Conservation (phyloP, 2,113 vertebrate genomes). For the Thunnus thynnus region DNA sequence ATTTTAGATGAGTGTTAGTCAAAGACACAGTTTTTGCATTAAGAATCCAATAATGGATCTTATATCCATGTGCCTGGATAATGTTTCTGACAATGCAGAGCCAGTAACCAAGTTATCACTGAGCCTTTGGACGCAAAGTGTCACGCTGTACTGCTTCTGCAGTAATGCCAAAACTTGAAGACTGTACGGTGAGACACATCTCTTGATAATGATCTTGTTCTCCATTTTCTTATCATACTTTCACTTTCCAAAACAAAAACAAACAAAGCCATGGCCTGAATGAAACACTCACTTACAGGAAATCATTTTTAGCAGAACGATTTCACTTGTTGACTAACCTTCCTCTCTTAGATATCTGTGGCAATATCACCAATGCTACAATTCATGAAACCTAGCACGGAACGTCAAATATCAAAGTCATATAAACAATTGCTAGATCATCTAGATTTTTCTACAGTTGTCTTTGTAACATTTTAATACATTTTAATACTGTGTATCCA, state of each 20-base stretch:
- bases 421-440: no score
- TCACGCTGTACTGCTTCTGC: not conserved
- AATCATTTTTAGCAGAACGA: no score
- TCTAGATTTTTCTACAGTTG: no score
- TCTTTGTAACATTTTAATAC: no score
- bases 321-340: no score
- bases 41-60: not conserved
- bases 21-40: not conserved
- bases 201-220: not conserved
- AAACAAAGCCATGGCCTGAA: not conserved
- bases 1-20: not conserved
- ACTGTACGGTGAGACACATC: not conserved
- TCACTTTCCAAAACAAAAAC: not conserved
- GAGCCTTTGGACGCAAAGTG: not conserved
- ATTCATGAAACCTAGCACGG: no score
- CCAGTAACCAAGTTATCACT: not conserved
- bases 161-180: not conserved
- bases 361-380: no score
- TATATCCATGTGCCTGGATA: not conserved
- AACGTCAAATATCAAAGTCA: no score
- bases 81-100: not conserved
- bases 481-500: no score
- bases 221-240: no score
- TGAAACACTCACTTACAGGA: no score
- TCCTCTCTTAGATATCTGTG: no score